These are phyloP conservation scores for Sylvicola cinctus DNA, from an alignment of 2,888 invertebrate species.

Conservation along the genomic window DNA sequence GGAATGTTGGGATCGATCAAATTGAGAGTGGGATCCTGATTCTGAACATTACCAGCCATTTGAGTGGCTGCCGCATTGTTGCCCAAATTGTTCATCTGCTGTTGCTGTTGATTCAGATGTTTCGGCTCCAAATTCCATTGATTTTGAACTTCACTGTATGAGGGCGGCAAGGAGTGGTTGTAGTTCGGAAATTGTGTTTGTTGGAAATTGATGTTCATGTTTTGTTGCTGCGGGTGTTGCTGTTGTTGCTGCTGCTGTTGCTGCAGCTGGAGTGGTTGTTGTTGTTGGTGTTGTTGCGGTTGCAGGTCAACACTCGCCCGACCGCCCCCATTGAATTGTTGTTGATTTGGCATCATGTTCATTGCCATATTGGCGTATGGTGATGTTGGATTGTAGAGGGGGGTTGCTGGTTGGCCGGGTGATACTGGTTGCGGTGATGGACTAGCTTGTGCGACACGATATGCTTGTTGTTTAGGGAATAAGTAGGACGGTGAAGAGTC, in stretches of 20 bases:
- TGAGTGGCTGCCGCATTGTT: background rate
- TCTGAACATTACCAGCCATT: background rate
- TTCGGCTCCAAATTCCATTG: background rate
- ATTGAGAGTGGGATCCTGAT: conserved; percentile 4
- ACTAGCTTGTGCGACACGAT: conserved; percentile 16
- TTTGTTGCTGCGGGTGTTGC: conserved; percentile 9
- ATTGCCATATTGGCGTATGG: too few relatives aligned
- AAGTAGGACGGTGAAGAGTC: too few relatives aligned
- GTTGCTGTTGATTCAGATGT: background rate
- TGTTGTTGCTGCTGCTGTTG: conserved; percentile 8
- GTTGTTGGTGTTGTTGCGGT: conserved; percentile 6
- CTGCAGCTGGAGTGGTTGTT: background rate
- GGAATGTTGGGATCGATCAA: conserved; percentile 13
- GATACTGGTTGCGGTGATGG: conserved; percentile 21
- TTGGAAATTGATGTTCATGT: background rate
- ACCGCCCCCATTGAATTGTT: background rate
- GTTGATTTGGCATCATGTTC: background rate
- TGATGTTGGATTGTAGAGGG: too few relatives aligned
- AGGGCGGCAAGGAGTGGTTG: background rate
- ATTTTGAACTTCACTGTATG: background rate
- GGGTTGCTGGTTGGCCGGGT: too few relatives aligned
- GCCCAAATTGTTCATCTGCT: background rate
- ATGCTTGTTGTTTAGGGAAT: conserved; percentile 1
- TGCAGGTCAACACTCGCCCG: conserved; percentile 5
- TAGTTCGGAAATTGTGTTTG: background rate